phyloP scores from a whole-genome alignment of 2,888 invertebrate species.

The Andrena minutula region DNA sequence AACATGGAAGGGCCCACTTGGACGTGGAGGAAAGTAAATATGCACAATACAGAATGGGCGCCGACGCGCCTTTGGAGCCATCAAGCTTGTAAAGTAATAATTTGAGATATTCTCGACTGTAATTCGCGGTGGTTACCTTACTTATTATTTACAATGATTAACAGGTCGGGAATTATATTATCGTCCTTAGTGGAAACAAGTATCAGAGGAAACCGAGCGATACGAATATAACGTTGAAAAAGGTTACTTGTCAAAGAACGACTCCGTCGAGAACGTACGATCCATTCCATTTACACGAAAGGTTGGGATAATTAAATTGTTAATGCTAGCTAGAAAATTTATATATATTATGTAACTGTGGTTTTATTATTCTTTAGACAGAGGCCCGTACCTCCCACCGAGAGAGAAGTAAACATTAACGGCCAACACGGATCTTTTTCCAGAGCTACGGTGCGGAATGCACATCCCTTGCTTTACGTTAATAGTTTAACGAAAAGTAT shows the following conservation, averaged over 20 bases:
- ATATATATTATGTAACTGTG: background rate
- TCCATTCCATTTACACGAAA: slow-evolving; percentile 69
- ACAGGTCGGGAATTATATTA: slow-evolving; percentile 90
- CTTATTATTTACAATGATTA: background rate
- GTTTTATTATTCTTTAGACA: slow-evolving; percentile 76
- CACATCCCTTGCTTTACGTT: slow-evolving; percentile 41
- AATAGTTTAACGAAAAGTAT: slow-evolving; percentile 65
- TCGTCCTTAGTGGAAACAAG: slow-evolving; percentile 88
- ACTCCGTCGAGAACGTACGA: slow-evolving; percentile 61
- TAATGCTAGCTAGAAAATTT: slow-evolving; percentile 1
- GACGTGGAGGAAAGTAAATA: slow-evolving; percentile 91
- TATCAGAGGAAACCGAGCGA: slow-evolving; percentile 76
- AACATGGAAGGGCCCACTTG: slow-evolving; percentile 90
- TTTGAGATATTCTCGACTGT: background rate
- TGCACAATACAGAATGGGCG: slow-evolving; percentile 92
- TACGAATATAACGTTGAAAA: slow-evolving; percentile 79
- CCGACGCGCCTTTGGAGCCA: slow-evolving; percentile 97
- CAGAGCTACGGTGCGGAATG: slow-evolving; percentile 62
- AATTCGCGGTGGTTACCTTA: background rate
- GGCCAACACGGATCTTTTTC: slow-evolving; percentile 87
- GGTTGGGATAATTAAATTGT: slow-evolving; percentile 63
- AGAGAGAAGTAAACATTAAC: slow-evolving; percentile 91
- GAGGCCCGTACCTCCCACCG: slow-evolving; percentile 86
- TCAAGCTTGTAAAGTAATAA: slow-evolving; percentile 92
- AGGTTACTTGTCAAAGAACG: slow-evolving; percentile 75